Evolutionary conservation across 2,113 vertebrate species (phyloP).

Genomic region (Psilopsiagon aymara): DNA sequence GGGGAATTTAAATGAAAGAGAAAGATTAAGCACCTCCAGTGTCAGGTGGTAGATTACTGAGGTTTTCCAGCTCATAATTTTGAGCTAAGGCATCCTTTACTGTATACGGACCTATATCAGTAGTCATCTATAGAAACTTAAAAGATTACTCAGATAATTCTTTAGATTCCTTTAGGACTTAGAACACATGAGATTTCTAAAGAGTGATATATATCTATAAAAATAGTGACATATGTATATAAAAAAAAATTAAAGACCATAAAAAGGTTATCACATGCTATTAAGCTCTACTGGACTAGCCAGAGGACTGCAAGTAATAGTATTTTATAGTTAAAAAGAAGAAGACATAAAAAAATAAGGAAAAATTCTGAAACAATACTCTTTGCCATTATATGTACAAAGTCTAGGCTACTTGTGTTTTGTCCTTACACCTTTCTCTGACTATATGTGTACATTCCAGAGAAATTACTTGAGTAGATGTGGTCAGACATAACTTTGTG

Average conservation of each 20-base stretch:
- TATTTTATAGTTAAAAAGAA: neutral
- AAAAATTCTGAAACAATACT: neutral
- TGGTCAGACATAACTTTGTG: neutral
- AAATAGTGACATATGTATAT: neutral
- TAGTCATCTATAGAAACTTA: neutral
- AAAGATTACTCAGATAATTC: neutral
- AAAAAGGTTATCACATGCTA: neutral
- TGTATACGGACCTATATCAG: neutral
- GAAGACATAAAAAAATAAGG: neutral
- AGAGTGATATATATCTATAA: neutral
- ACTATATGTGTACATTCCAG: neutral
- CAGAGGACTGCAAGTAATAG: neutral
- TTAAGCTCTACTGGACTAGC: neutral
- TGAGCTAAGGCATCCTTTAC: neutral
- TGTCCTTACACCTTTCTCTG: neutral
- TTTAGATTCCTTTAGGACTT: neutral
- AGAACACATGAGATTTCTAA: neutral
- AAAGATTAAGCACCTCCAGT: neutral
- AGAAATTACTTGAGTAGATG: neutral
- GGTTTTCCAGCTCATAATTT: neutral
- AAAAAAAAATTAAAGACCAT: neutral
- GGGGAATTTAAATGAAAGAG: neutral
- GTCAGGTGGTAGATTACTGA: neutral
- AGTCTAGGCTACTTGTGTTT: neutral
- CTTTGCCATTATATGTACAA: neutral